phyloP scores from a whole-genome alignment of 1,140 invertebrate species.

The Caligus rogercresseyi region DNA sequence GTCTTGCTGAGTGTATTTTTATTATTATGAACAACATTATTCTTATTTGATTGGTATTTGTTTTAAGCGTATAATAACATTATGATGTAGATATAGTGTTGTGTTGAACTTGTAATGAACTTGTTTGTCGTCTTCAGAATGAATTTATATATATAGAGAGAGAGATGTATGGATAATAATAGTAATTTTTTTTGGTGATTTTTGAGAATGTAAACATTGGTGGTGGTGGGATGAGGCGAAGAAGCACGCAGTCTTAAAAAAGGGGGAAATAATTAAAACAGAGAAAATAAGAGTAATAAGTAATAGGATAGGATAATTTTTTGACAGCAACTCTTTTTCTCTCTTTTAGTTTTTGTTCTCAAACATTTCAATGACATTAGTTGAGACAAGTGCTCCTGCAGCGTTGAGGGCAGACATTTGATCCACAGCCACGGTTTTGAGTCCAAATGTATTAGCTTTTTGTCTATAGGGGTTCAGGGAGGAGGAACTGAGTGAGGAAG shows the following conservation, averaged over 20 bases:
- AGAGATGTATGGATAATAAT: too few species aligned
- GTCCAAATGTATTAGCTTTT: neutral
- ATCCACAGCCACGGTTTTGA: neutral
- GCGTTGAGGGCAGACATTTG: neutral
- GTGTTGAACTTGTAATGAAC: too few species aligned
- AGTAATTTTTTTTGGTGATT: neutral
- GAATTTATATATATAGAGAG: too few species aligned
- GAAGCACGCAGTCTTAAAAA: too few species aligned
- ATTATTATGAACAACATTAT: too few species aligned
- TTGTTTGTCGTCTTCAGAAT: neutral
- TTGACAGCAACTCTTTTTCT: too few species aligned
- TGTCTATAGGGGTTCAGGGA: neutral
- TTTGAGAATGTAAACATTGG: neutral
- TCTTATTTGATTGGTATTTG: too few species aligned
- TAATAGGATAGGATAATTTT: too few species aligned
- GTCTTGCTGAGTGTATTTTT: too few species aligned
- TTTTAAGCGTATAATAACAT: neutral
- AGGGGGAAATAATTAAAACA: too few species aligned
- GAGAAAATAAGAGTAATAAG: neutral
- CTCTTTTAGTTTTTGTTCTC: neutral
- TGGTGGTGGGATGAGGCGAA: neutral
- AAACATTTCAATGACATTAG: neutral
- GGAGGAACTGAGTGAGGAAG: neutral
- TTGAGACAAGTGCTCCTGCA: neutral
- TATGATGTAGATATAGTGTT: too few species aligned